Evolutionary conservation across 2,888 invertebrate species (phyloP), one percentile per base, ranked within the genome.

Genomic region (Drosophila pseudotalamancana): DNA sequence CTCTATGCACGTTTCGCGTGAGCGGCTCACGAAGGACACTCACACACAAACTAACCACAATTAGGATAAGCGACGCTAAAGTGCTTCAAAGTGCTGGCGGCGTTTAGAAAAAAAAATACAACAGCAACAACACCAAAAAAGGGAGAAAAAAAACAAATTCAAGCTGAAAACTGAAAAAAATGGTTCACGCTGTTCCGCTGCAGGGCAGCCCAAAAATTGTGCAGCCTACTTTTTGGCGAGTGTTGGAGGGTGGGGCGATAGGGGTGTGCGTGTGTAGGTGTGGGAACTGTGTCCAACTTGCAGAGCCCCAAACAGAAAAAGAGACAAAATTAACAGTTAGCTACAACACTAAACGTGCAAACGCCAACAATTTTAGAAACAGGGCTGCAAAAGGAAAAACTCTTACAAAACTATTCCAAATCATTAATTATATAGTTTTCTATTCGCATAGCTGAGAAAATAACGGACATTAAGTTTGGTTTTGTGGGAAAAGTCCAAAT

Each of bases 61-160:
- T 81, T 84, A 81, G 83, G 78, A 83, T 84, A 82, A 80, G 77
- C 81, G 80, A 62, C 67, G 69, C 73, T 69, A 80, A 77, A 77
- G 73, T 78, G 76, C 76, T 67, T 61, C 72, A 69, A 79, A 77
- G 72, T 72, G 77, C 70, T 64, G 14, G 67, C 43, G 68, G 73
- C 80, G 61, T 46, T 77, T 68, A 62, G 49, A 64, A 72, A 54
- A 63, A 23, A 35, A 37, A 39, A 46, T 21, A 50, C 50, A 56
- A 51, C 18, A 42, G 18, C 3, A 43, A 16, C 42, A 64, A 34
- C 18, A 43, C 34, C 32, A 25, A 27, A 25, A 39, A 27, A 37
- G 29, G n/a, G 34, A 50, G 42, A 51, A 55, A 62, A 57, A 50
- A 25, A 45, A 50, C 18, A 51, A 18, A 72, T 54, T 61, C 35